Evolutionary conservation across 2,797 vertebrate species (phyloP), one percentile per base, ranked within the genome.

Genomic region (Cyprinella venusta): DNA sequence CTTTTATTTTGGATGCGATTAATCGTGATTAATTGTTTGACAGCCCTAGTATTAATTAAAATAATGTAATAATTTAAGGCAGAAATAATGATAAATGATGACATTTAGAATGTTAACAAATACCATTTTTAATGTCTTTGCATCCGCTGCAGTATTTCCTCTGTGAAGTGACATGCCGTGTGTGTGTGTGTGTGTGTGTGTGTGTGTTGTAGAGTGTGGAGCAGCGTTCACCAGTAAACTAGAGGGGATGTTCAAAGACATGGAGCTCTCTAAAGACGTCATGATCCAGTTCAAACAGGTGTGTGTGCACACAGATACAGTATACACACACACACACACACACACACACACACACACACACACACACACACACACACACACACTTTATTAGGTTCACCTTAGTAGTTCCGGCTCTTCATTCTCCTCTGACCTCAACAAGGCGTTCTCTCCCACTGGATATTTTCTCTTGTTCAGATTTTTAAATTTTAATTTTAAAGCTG

Each of bases 261-360:
- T 99, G 98, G 98, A 99, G 90, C 96, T 99, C 90, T 99, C 98
- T 84, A 99, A 99, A 95, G 98, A 99, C 89, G 97, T 99, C 88
- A 99, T 99, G 98, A 96, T 99, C 92, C 98, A 99, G 87, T 99
- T 99, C 93, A 99, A 99, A 95, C 98, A 99, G 97, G 98, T 48
- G 10, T 63, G 36, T 77, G 38, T 38, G 19, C 24, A 30, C 59
- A 63, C 1, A 40, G 24, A 33, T 4, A 8, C 0, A 16, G 16
- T 16, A 76, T 98, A 94, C 5, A 30, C 21, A 24, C 8, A 18
- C 33, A 40, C 16, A 71, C 36, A 38, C 9, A 79, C 72, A n/a
- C 56, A 5, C 52, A n/a, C 19, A 71, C 36, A 38, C 9, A 79
- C 72, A n/a, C 56, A 5, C 52, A n/a, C 19, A 18, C 33, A 40